A percentile compares a stretch with the other conserved stretches of the same genome.
Evolutionary conservation across 1,140 invertebrate genomes (phyloP).

Genomic region (Cherax destructor): DNA sequence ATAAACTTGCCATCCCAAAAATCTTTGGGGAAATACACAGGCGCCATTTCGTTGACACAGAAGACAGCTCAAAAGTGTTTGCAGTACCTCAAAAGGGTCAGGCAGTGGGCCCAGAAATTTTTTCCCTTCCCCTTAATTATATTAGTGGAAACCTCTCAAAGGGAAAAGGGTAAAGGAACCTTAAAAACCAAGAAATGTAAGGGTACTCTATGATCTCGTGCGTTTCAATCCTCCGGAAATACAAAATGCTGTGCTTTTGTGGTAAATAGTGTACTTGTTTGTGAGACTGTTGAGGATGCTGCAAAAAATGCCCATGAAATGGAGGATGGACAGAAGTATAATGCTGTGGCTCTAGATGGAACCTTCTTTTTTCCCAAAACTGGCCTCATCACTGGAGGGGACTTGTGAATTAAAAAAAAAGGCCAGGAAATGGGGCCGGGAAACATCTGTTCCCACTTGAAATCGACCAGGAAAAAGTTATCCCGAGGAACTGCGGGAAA

Average conservation of each 20-base stretch:
- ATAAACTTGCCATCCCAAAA: constrained; percentile 98
- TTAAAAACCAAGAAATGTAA: constrained; percentile 96
- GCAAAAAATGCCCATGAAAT: not conserved
- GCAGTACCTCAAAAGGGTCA: constrained; percentile 98
- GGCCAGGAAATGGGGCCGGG: not conserved
- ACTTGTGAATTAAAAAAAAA: not conserved
- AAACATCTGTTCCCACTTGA: not conserved
- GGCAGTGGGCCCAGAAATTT: constrained; percentile 98
- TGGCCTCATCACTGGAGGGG: not conserved
- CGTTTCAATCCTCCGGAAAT: constrained; percentile 96
- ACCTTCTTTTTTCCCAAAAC: constrained; percentile 18
- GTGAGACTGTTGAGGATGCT: constrained; percentile 6
- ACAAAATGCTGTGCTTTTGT: not conserved
- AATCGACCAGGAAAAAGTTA: not conserved
- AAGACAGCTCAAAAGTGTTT: constrained; percentile 98
- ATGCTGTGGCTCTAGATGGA: constrained; percentile 4
- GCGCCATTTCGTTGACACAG: constrained; percentile 99
- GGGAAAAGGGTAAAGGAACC: constrained; percentile 92
- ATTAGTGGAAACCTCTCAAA: constrained; percentile 94
- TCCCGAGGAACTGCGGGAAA: not conserved
- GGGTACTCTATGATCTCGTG: constrained; percentile 97
- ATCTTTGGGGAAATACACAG: constrained; percentile 97
- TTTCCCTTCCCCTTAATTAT: constrained; percentile 97
- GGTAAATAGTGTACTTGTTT: not conserved
- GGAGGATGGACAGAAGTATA: not conserved